These are phyloP conservation scores for Ferrisia virgata DNA, from an alignment of 2,888 invertebrate species.

Conservation along the genomic window DNA sequence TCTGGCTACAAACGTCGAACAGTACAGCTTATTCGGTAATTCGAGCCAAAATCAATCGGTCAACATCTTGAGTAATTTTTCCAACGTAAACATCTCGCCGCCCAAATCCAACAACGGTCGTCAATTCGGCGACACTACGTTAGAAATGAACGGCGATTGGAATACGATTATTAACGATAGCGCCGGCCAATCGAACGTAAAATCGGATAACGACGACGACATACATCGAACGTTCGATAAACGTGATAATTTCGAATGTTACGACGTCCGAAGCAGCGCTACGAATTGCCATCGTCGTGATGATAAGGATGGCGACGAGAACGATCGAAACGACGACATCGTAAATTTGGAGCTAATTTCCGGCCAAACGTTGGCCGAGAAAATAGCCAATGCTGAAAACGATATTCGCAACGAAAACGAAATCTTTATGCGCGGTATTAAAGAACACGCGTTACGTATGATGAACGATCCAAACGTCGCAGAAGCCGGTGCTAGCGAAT, in stretches of 20 bases:
- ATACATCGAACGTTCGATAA: background rate
- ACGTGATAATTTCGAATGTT: background rate
- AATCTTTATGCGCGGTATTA: background rate
- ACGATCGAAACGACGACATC: constrained; percentile 27
- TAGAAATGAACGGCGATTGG: background rate
- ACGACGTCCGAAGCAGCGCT: background rate
- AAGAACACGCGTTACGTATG: background rate
- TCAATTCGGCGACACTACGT: background rate
- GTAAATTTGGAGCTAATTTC: constrained; percentile 27
- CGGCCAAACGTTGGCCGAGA: constrained; percentile 39
- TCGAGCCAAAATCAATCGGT: background rate
- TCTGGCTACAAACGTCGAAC: background rate
- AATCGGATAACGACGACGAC: background rate
- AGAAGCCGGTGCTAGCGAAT: background rate
- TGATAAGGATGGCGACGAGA: background rate
- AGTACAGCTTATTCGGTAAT: constrained; percentile 2
- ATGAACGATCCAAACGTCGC: background rate
- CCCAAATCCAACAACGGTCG: background rate
- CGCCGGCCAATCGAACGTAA: background rate
- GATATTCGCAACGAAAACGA: constrained; percentile 34
- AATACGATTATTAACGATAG: background rate
- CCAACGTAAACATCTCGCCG: background rate
- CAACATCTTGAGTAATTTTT: constrained; percentile 13
- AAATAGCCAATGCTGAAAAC: constrained; percentile 38
- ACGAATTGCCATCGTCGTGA: background rate